A percentile compares a stretch with the other conserved stretches of the same genome.
Conservation (phyloP, 2,113 vertebrate genomes). For the Meriones unguiculatus region DNA sequence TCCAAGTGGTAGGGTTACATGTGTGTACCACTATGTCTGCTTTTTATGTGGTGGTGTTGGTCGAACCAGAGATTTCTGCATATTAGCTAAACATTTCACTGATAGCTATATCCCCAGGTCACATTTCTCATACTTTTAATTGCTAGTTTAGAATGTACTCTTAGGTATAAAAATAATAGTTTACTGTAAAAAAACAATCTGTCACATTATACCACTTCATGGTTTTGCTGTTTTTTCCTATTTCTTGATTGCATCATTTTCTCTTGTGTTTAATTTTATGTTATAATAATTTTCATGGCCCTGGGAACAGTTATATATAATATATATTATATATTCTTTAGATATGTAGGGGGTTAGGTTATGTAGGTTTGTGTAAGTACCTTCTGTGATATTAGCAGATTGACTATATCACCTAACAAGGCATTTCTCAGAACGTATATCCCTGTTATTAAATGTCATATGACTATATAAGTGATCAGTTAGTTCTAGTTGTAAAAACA, state of each 20-base stretch:
- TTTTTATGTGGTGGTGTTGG: background rate
- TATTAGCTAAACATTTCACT: background rate
- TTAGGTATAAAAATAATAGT: background rate
- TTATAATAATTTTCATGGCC: background rate
- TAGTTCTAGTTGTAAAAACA: background rate
- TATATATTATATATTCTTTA: background rate
- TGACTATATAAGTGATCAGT: background rate
- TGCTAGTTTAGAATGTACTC: background rate
- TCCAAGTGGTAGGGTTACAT: background rate
- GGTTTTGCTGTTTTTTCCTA: background rate
- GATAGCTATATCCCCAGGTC: background rate
- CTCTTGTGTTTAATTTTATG: background rate
- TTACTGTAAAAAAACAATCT: background rate
- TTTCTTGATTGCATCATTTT: background rate
- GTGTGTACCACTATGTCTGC: background rate
- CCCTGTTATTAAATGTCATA: background rate
- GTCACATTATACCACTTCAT: background rate
- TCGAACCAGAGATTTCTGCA: background rate
- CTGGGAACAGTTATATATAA: background rate
- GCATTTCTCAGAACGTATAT: background rate
- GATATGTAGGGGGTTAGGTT: background rate
- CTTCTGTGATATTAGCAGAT: background rate
- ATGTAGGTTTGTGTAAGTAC: background rate
- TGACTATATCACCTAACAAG: background rate
- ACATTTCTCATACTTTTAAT: background rate